These are phyloP conservation scores for Buceros bicornis DNA, from an alignment of 2,797 vertebrate genomes.

Conservation along the genomic window DNA sequence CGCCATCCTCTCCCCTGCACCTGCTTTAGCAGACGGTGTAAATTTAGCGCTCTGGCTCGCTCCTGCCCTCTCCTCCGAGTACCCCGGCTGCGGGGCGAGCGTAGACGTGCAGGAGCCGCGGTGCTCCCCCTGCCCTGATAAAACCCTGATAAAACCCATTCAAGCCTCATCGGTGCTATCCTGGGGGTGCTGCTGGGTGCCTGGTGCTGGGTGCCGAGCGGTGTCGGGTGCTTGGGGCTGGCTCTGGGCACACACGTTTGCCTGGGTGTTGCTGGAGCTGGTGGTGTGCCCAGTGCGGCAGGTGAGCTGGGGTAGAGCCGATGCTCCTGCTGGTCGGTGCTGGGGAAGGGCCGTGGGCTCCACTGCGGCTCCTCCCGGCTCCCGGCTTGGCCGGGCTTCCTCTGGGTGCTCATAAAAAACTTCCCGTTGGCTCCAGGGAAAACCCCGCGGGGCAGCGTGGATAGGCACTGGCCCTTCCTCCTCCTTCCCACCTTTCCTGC, in stretches of 20 bases:
- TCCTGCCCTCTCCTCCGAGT: neutral
- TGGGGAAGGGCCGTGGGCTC: neutral
- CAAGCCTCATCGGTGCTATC: accelerated
- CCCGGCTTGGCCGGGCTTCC: neutral
- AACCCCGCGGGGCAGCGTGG: accelerated
- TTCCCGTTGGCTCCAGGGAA: neutral
- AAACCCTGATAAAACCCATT: too few relatives aligned
- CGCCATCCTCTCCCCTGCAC: neutral
- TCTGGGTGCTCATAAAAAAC: accelerated
- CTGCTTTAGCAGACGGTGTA: constrained; percentile 2
- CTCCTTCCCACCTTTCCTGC: neutral
- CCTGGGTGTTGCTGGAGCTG: neutral
- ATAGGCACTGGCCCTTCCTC: neutral
- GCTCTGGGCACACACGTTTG: accelerated
- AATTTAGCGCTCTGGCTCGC: neutral
- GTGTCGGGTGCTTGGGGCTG: neutral
- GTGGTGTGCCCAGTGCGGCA: accelerated
- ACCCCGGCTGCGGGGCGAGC: accelerated
- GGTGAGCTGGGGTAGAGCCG: neutral
- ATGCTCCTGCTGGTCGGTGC: neutral
- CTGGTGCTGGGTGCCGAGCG: accelerated
- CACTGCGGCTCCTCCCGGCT: accelerated
- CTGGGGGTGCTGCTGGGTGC: neutral
- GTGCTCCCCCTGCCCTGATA: neutral
- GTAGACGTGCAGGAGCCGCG: neutral